Evolutionary conservation across 2,113 vertebrate genomes (phyloP), one percentile per base, ranked within the genome.

Genomic region (Shinisaurus crocodilurus): DNA sequence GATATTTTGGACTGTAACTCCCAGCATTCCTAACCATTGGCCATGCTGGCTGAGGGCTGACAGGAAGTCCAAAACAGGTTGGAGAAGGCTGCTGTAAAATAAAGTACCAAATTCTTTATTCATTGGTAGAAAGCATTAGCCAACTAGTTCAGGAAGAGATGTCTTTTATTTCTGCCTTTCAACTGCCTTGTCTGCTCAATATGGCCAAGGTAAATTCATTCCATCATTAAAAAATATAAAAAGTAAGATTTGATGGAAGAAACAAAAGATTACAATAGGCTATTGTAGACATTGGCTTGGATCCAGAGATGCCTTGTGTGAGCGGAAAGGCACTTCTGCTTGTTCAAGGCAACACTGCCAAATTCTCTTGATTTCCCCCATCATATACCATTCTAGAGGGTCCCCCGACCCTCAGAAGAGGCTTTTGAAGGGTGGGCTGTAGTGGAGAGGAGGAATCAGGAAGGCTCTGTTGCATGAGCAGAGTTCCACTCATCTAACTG

Each of bases 141-240:
- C n/a, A 60, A 76, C 13, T 27, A 50, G 4, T 50, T 0, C 13
- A 77, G 86, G 9, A 37, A 82, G 15, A 16, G 37, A 72, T 0
- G 8, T n/a, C 18, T 81, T 60, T 88, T 89, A 43, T 74, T 74
- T 72, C n/a, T 43, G 15, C 27, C 48, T 82, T 70, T 43, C n/a
- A 70, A 27, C 7, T 70, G 27, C 25, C 40, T 89, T 69, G 5
- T 1, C n/a, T 70, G 45, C 20, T 48, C 40, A 34, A 6, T 27
- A 60, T 9, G 40, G 10, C 34, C 37, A 54, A 29, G 20, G 16
- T 70, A 82, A 82, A 83, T 45, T 25, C 29, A 84, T 54, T 79
- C 67, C 60, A 79, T 82, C 87, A 94, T 6, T n/a, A 82, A 90
- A 91, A 43, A 32, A 57, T 86, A 67, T 94, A 63, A 95, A 94